These are phyloP conservation scores for Zaprionus ornatus DNA, from an alignment of 1,140 invertebrate genomes.

Conservation along the genomic window DNA sequence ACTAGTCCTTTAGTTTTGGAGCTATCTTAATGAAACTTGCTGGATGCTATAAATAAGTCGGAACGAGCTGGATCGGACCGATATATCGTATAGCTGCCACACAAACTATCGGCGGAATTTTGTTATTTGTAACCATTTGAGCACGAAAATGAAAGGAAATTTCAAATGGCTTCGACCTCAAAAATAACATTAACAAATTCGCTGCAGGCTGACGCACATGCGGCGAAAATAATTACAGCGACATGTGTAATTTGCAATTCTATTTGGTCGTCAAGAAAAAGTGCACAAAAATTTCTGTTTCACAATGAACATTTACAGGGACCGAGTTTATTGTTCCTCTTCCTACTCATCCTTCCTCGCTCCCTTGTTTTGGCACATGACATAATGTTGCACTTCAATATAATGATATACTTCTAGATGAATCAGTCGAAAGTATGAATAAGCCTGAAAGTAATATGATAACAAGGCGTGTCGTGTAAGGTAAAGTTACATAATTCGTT, in stretches of 20 bases:
- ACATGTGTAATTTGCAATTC: slow-evolving; percentile 73
- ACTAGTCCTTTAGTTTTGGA: no score
- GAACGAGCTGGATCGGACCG: no score
- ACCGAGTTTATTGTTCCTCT: neutral
- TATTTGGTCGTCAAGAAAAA: slow-evolving; percentile 38
- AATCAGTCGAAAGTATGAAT: no score
- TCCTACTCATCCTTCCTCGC: neutral
- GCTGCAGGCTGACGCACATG: slow-evolving; percentile 1
- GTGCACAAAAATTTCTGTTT: slow-evolving; percentile 3
- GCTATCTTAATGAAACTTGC: no score
- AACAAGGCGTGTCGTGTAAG: neutral
- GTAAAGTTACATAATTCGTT: neutral
- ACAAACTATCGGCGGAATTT: no score
- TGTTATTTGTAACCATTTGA: no score
- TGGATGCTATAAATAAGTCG: no score
- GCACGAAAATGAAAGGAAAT: slow-evolving; percentile 72
- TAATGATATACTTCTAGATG: neutral
- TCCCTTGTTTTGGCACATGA: neutral
- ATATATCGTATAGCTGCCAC: no score
- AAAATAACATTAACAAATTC: slow-evolving; percentile 24
- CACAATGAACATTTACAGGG: slow-evolving; percentile 12
- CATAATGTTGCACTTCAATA: neutral
- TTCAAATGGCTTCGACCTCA: slow-evolving; percentile 59
- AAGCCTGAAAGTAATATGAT: no score
- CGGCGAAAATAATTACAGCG: slow-evolving; percentile 57